Conservation (phyloP, 2,888 invertebrate genomes). For the Kuschelorhynchus macadamiae region DNA sequence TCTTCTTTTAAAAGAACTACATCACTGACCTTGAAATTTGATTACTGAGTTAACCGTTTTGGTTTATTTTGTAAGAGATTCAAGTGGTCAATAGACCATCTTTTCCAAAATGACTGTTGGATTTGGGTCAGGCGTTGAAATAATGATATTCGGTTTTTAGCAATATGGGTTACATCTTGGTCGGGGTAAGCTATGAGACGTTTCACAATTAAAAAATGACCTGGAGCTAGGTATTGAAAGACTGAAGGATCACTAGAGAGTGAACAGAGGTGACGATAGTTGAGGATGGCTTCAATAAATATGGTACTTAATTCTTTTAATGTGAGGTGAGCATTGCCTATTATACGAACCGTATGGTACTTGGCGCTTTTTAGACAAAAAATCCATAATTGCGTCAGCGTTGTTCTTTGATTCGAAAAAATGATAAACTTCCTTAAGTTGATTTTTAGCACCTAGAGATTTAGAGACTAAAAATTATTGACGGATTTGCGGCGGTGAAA, state of each 20-base stretch:
- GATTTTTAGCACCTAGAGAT: constrained; percentile 5
- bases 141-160: constrained; percentile 12
- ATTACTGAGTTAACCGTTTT: constrained; percentile 24
- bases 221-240: background rate
- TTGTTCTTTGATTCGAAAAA: constrained; percentile 21
- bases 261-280: background rate
- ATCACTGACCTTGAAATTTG: constrained; percentile 24
- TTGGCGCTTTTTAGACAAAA: constrained; percentile 5
- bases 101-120: constrained; percentile 33
- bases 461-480: background rate
- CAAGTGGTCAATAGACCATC: constrained; percentile 38
- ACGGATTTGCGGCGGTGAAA: background rate
- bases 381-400: background rate
- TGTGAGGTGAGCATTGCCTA: constrained; percentile 3
- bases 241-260: background rate
- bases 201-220: constrained; percentile 1
- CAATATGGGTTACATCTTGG: background rate
- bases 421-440: constrained; percentile 13
- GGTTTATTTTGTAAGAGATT: constrained; percentile 37
- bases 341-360: constrained; percentile 2
- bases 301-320: constrained; percentile 13
- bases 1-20: constrained; percentile 36
- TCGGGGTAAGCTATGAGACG: constrained; percentile 7
- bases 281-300: constrained; percentile 1
- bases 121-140: constrained; percentile 21